Evolutionary conservation across 2,797 vertebrate genomes (phyloP), one percentile per base, ranked within the genome.

Genomic region (Octomys mimax): DNA sequence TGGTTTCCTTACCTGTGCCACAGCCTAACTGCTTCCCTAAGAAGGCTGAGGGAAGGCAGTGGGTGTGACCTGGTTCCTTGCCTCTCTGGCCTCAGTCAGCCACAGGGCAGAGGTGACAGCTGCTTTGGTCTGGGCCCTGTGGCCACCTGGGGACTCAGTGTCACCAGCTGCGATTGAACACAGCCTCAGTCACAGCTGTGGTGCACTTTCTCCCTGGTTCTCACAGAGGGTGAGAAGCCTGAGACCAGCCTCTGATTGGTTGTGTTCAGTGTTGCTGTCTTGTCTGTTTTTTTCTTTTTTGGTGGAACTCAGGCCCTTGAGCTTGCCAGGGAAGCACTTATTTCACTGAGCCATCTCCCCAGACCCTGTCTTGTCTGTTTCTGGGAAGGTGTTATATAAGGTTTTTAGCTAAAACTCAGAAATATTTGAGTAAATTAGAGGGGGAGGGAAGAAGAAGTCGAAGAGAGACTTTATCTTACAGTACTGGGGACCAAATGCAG

Each of bases 171-270:
- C 18, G 14, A 78, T 39, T 6, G 14, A 54, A 54, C 14, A 18
- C 14, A 54, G 75, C 79, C 80, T 46, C 80, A 75, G 52, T 80
- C 31, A 31, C 12, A 39, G 14, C 28, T 39, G 22, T 13, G 1
- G 6, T 19, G 11, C 1, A 54, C 36, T 46, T 46, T 21, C 6
- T 24, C 26, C 22, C 89, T 70, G n/a, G 78, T 21, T 36, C 52
- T 75, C n/a, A n/a, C 2, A 9, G 42, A 52, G 19, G 31, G 19
- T 75, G 61, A 70, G 71, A 87, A 95, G 75, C 61, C 78, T 64
- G 57, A 68, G 83, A 22, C 24, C 84, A 85, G 92, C 22, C n/a
- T 81, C 57, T 70, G 59, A 89, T 61, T 77, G 87, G 80, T 80
- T 91, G 75, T 49, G 84, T 95, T 87, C 81, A 62, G 84, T 89